Conservation (phyloP, 1,140 invertebrate species). For the Hyles euphorbiae region DNA sequence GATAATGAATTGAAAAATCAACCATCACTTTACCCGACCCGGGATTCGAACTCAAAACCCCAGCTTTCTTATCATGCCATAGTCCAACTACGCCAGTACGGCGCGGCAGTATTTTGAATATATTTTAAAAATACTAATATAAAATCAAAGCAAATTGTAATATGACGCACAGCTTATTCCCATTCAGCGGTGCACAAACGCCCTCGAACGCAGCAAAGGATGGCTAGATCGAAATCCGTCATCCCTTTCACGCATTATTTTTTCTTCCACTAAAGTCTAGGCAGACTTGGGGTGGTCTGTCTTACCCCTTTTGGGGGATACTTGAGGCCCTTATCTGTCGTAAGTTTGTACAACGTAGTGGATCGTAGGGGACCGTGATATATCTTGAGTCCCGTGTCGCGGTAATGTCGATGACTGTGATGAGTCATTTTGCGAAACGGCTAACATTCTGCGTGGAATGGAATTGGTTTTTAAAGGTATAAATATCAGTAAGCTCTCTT, state of each 20-base stretch:
- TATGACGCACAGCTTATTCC: no score
- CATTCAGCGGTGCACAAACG: not conserved
- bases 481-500: no score
- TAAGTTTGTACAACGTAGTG: constrained; percentile 73
- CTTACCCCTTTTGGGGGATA: constrained; percentile 73
- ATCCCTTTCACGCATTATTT: constrained; percentile 60
- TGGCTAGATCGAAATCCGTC: constrained; percentile 22
- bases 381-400: constrained; percentile 62
- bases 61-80: no score
- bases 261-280: constrained; percentile 69
- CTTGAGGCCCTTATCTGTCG: constrained; percentile 69
- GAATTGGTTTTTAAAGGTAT: no score
- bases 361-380: constrained; percentile 66
- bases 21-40: no score
- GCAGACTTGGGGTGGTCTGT: constrained; percentile 58
- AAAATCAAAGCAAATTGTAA: no score
- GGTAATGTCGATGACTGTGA: constrained; percentile 26
- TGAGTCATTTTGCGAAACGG: not conserved
- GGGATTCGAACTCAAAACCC: no score
- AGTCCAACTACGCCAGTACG: no score
- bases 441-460: not conserved
- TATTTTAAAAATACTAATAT: no score
- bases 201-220: not conserved
- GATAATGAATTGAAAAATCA: no score
- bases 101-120: no score